Evolutionary conservation across 2,888 invertebrate species (phyloP).

Genomic region (Parthenolecanium corni): DNA sequence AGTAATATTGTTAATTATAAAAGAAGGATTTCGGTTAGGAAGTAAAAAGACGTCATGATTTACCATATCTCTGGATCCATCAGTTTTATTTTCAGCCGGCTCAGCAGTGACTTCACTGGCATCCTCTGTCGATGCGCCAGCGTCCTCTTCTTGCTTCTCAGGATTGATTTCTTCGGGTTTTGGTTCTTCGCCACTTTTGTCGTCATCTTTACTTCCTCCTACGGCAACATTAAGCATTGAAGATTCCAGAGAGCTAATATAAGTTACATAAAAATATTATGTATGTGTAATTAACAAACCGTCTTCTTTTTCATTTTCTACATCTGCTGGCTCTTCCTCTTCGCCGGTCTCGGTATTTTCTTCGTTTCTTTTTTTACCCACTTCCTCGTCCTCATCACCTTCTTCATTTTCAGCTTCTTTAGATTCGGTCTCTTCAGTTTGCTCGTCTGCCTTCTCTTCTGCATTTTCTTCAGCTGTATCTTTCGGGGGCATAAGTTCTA

Average conservation of each 20-base stretch:
- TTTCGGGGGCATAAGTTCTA: constrained; percentile 32
- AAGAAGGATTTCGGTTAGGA: too few species aligned
- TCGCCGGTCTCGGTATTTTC: constrained; percentile 35
- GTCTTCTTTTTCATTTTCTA: constrained; percentile 36
- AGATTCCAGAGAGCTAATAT: neutral
- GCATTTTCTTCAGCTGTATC: constrained; percentile 37
- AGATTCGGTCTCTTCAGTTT: constrained; percentile 39
- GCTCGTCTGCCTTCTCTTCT: constrained; percentile 37
- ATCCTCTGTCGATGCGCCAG: constrained; percentile 41
- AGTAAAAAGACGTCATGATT: too few species aligned
- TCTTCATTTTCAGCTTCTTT: constrained; percentile 38
- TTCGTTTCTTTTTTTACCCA: constrained; percentile 38
- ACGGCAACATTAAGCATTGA: neutral
- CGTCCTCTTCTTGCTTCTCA: constrained; percentile 37
- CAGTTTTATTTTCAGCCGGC: constrained; percentile 37
- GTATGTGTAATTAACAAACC: constrained; percentile 17
- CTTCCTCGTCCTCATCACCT: constrained; percentile 37
- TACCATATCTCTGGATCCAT: constrained; percentile 41
- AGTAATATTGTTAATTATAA: neutral
- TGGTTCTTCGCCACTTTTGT: constrained; percentile 37
- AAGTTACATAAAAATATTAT: neutral
- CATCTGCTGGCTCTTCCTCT: constrained; percentile 35
- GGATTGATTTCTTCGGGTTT: constrained; percentile 39
- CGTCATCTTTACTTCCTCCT: constrained; percentile 32
- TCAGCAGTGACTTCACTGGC: constrained; percentile 33